A percentile compares a stretch with the other conserved stretches of the same genome.
These are phyloP conservation scores for Bellardia pandia DNA, from an alignment of 2,888 invertebrate genomes.

Conservation along the genomic window DNA sequence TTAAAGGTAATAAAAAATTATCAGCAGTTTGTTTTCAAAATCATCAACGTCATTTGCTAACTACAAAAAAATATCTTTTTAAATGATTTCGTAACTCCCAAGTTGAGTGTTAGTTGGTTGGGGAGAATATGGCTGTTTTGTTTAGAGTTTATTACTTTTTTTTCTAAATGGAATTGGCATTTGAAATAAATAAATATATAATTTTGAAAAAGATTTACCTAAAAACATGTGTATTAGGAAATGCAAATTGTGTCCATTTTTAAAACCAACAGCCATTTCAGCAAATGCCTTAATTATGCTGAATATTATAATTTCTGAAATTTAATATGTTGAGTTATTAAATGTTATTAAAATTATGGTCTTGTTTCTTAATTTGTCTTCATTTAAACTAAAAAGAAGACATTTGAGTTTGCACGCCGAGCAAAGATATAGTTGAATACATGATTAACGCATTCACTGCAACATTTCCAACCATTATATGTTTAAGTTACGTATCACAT, in stretches of 20 bases:
- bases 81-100: constrained; percentile 6
- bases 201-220: neutral
- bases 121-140: neutral
- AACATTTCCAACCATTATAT: too few relatives aligned
- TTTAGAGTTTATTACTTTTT: neutral
- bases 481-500: too few relatives aligned
- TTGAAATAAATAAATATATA: neutral
- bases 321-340: constrained; percentile 6
- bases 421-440: too few relatives aligned
- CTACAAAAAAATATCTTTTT: neutral
- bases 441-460: too few relatives aligned
- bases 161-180: neutral
- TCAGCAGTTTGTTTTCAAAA: constrained; percentile 41
- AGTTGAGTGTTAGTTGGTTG: neutral
- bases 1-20: constrained; percentile 45
- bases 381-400: neutral
- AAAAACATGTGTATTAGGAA: neutral
- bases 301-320: neutral
- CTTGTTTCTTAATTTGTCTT: neutral
- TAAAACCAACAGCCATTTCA: neutral
- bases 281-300: constrained; percentile 28
- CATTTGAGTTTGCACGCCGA: neutral
- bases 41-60: constrained; percentile 11
- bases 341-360: constrained; percentile 10
- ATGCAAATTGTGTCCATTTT: neutral